A percentile compares a stretch with the other conserved stretches of the same genome.
phyloP scores from a whole-genome alignment of 2,113 vertebrate genomes.

The Malurus cyaneus region DNA sequence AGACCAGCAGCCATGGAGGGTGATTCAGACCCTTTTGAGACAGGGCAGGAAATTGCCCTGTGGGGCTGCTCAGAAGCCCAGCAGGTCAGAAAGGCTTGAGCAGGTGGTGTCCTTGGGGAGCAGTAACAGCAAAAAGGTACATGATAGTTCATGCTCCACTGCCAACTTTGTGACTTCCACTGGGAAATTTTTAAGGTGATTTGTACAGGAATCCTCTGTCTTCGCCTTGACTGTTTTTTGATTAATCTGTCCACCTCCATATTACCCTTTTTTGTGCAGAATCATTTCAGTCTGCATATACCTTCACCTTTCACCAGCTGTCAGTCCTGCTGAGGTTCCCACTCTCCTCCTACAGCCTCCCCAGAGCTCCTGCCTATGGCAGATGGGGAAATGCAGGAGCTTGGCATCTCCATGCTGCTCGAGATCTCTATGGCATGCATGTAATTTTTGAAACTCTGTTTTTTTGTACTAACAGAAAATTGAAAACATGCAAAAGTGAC shows the following conservation, averaged over 20 bases:
- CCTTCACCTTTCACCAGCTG: background rate
- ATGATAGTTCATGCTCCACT: background rate
- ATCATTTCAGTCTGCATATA: background rate
- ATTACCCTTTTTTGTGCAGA: background rate
- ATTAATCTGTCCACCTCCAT: background rate
- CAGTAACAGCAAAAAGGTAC: background rate
- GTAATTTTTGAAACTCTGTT: background rate
- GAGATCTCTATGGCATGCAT: fast-evolving
- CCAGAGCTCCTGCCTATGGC: background rate
- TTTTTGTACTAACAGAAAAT: background rate
- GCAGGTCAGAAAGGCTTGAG: background rate
- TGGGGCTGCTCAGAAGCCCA: background rate
- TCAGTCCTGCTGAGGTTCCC: background rate
- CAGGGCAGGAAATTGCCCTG: background rate
- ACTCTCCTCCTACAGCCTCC: slow-evolving; percentile 29
- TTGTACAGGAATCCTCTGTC: background rate
- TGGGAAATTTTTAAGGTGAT: background rate
- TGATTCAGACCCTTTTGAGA: background rate
- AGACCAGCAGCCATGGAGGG: background rate
- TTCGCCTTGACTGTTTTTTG: fast-evolving
- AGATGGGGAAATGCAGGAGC: background rate
- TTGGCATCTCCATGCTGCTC: background rate
- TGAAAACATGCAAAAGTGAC: background rate
- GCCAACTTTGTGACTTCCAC: background rate
- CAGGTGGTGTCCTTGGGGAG: background rate